These are phyloP conservation scores for Acrobasis consociella DNA, from an alignment of 2,888 invertebrate genomes.

Conservation along the genomic window DNA sequence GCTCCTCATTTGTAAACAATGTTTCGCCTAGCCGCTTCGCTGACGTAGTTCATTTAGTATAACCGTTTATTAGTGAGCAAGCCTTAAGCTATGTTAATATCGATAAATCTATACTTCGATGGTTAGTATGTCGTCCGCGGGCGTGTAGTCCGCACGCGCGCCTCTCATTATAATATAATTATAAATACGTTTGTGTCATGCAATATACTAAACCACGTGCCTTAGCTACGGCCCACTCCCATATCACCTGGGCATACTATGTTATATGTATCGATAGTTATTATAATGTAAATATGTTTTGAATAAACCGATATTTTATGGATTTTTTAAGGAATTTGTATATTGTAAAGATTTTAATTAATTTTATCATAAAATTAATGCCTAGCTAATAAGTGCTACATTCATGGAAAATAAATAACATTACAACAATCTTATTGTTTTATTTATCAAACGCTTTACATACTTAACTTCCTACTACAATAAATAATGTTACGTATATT, in stretches of 20 bases:
- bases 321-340: conserved; percentile 82
- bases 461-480: neutral
- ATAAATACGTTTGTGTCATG: conserved; percentile 42
- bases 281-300: conserved; percentile 81
- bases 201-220: conserved; percentile 71
- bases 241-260: conserved; percentile 76
- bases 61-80: conserved; percentile 53
- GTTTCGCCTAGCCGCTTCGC: conserved; percentile 57
- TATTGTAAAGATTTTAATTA: conserved; percentile 81
- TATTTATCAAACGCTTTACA: conserved; percentile 47
- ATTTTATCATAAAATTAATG: conserved; percentile 82
- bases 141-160: conserved; percentile 27
- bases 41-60: conserved; percentile 54
- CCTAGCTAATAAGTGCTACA: conserved; percentile 80
- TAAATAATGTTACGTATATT: conserved; percentile 4
- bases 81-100: conserved; percentile 55
- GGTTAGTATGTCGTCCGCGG: conserved; percentile 43
- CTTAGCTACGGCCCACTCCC: conserved; percentile 77
- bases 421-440: conserved; percentile 67
- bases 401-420: conserved; percentile 82
- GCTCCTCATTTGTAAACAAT: conserved; percentile 67
- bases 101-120: conserved; percentile 56
- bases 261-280: conserved; percentile 76
- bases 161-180: conserved; percentile 16
- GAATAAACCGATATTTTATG: conserved; percentile 82